Evolutionary conservation across 2,797 vertebrate species (phyloP), one percentile per base, ranked within the genome.

Genomic region (Atherinosoma microstoma): DNA sequence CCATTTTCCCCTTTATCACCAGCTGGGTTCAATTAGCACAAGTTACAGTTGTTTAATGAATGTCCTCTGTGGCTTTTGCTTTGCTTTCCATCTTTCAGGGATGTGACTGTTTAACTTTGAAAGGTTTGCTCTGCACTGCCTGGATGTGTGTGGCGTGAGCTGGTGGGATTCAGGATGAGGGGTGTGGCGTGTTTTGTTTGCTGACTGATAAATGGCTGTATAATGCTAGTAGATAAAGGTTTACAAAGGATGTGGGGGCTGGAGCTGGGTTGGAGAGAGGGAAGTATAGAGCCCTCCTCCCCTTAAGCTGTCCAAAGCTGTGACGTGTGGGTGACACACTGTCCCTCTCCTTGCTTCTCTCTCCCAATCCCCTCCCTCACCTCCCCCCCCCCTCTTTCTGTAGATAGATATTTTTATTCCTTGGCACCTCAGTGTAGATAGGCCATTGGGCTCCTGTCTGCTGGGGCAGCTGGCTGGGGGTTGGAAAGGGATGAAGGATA

Each of bases 1-100:
- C 68, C 12, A 57, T 89, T 84, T 90, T 82, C 87, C 54, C 24
- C 78, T 92, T 93, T 88, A 91, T 92, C 67, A 13, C 53, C 58
- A 80, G 71, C 92, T 91, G 83, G 76, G 75, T 92, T 94, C 92
- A 94, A 90, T 92, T 92, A 93, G 89, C 76, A 32, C 78, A 83
- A 88, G 89, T 95, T 94, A 90, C 89, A 91, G 86, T 75, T 73
- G 58, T 90, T 91, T 92, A 95, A 94, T 86, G 88, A 90, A 87
- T 87, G 87, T 88, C 85, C 83, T 87, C 84, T n/a, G 68, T 93
- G 91, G 95, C 90, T 91, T 94, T 93, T 91, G 91, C 84, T 79
- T 58, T 61, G 81, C 67, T 76, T 70, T 85, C 76, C 75, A 86
- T 90, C 84, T 84, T 84, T 86, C 84, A 89, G 89, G 82, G 27